A percentile compares a stretch with the other conserved stretches of the same genome.
Evolutionary conservation across 2,113 vertebrate genomes (phyloP).

Genomic region (Pseudopipra pipra): DNA sequence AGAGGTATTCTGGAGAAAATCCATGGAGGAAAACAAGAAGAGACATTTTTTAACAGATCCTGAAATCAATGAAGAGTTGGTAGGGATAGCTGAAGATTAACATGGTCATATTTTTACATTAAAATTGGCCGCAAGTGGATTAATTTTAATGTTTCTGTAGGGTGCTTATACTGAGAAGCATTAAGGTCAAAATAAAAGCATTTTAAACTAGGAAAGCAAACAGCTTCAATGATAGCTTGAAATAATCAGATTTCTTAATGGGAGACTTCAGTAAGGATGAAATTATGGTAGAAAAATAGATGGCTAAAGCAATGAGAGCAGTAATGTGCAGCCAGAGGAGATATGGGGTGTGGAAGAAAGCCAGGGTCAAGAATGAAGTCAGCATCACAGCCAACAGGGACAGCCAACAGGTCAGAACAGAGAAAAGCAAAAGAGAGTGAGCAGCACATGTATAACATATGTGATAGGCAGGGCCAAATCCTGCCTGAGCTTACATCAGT

Average conservation of each 20-base stretch:
- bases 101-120: neutral
- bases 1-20: conserved; percentile 16
- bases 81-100: neutral
- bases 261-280: neutral
- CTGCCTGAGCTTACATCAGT: neutral
- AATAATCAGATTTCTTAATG: neutral
- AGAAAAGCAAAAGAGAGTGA: neutral
- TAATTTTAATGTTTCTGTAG: conserved; percentile 4
- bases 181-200: neutral
- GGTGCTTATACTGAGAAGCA: neutral
- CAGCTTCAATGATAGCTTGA: neutral
- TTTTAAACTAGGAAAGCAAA: conserved; percentile 9
- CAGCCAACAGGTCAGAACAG: neutral
- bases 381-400: neutral
- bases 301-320: neutral
- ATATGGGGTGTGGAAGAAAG: neutral
- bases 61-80: neutral
- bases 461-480: neutral
- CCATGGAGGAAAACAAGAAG: neutral
- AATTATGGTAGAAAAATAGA: neutral
- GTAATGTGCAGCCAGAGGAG: neutral
- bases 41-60: neutral
- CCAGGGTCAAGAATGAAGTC: neutral
- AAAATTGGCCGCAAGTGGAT: neutral
- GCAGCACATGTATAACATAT: neutral